Percentiles rank a stretch among this genome's conserved stretches.
Evolutionary conservation across 2,113 vertebrate genomes (phyloP).

Genomic region (Zapus hudsonius): DNA sequence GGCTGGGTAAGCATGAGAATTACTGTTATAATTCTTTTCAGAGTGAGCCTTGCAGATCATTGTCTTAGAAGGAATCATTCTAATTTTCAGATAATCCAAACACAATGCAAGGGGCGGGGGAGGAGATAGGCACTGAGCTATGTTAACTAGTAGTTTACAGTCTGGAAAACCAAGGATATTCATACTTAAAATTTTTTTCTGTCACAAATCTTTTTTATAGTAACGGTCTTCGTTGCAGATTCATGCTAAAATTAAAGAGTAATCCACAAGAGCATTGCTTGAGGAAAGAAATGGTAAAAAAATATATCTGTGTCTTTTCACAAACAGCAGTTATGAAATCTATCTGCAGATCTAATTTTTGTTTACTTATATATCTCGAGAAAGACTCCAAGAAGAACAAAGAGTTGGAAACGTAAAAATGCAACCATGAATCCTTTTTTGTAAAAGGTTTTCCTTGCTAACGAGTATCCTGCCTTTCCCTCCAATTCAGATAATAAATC

Average conservation of each 20-base stretch:
- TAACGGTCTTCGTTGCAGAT: neutral
- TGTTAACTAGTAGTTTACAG: neutral
- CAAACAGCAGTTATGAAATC: constrained; percentile 54
- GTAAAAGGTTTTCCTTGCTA: constrained; percentile 52
- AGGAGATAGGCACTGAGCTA: neutral
- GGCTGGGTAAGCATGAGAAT: constrained; percentile 52
- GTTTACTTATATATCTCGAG: constrained; percentile 13
- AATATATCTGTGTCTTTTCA: constrained; percentile 24
- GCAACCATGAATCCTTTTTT: constrained; percentile 52
- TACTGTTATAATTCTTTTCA: constrained; percentile 59
- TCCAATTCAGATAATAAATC: constrained; percentile 39
- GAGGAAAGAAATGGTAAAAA: neutral
- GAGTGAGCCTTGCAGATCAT: neutral
- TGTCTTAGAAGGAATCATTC: constrained; percentile 33
- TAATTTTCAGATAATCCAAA: constrained; percentile 46
- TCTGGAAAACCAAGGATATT: neutral
- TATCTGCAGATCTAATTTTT: neutral
- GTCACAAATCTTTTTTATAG: constrained; percentile 3
- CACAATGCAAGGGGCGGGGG: neutral
- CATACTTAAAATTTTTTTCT: neutral
- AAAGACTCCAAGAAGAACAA: neutral
- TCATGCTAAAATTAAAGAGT: neutral
- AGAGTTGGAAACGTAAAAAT: constrained; percentile 25
- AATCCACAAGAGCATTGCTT: constrained; percentile 30
- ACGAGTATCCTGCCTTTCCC: neutral